Percentiles rank a stretch among this genome's conserved stretches.
phyloP scores from a whole-genome alignment of 2,113 vertebrate species.

The Ginglymostoma cirratum region DNA sequence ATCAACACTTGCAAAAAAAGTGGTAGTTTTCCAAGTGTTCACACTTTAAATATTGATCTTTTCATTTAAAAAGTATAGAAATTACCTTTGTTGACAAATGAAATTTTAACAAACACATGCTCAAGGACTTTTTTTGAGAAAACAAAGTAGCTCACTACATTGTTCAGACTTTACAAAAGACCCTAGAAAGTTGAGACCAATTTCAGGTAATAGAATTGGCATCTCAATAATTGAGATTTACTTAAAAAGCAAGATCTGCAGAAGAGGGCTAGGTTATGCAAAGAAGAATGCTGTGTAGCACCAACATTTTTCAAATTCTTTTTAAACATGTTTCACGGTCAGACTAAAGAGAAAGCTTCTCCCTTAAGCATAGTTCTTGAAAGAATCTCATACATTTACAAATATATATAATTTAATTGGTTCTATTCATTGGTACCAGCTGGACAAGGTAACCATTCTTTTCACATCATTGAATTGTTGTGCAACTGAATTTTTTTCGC shows the following conservation, averaged over 20 bases:
- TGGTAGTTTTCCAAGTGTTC: not conserved
- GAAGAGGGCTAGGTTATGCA: too few species aligned
- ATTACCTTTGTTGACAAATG: not conserved
- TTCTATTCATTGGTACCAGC: constrained; percentile 23
- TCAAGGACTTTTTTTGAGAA: constrained; percentile 16
- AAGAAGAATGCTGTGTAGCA: not conserved
- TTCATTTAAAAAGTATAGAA: not conserved
- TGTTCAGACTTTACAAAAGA: not conserved
- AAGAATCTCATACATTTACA: constrained; percentile 7
- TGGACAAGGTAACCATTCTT: constrained; percentile 23
- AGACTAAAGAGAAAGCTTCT: constrained; percentile 3
- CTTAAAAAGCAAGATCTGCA: not conserved
- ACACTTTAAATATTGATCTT: not conserved
- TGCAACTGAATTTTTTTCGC: not conserved
- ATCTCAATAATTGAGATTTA: constrained; percentile 21
- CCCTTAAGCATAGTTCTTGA: not conserved
- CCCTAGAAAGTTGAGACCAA: not conserved
- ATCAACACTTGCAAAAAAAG: not conserved
- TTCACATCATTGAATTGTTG: constrained; percentile 10
- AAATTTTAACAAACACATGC: not conserved
- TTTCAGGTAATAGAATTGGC: not conserved
- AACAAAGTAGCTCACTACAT: not conserved
- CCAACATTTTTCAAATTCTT: constrained; percentile 28
- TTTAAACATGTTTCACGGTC: constrained; percentile 15
- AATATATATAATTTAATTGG: constrained; percentile 22